Base-by-base conservation (phyloP, 2,797 vertebrate genomes). In the Pseudotriccus pelzelni region DNA sequence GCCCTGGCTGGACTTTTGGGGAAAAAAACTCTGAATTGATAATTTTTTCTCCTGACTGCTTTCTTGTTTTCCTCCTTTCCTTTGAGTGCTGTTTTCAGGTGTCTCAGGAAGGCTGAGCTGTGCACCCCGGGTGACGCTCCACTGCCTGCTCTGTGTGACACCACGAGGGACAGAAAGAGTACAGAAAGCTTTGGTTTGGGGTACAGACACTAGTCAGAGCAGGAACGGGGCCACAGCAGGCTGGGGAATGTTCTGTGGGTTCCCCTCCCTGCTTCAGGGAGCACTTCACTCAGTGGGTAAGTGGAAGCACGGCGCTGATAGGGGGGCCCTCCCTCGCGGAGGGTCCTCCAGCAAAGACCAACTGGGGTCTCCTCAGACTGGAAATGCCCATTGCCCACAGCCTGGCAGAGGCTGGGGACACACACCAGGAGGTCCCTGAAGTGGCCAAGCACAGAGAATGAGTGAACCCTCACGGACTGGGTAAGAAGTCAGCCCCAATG, bases 401-500 rank as follows among this genome's bases (percentile, higher is more conserved):
- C 14, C 34, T n/a, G 62, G 49, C 46, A 78, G 18, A 70, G 34
- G 24, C 17, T 15, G 28, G 44, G 47, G 28, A 74, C 53, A 46
- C 19, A 5, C 24, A 24, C 6, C 72, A 62, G 30, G 39, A 67
- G 16, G 46, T 2, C 36, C 15, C 36, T 50, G 14, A 43, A 32
- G 39, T 24, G 41, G 62, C 62, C 62, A 64, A 18, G 41, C 80
- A 14, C 15, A 72, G 60, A 18, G 58, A 41, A 41, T 4, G 52
- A 67, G 47, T 37, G 30, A 67, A 41, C 20, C 25, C 24, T 13
- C 34, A 8, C 24, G 44, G 39, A 39, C 34, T 50, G 70, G 19
- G 8, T 10, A 12, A 39, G 67, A 36, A 44, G 39, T 27, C 75
- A 47, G 0, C 4, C 46, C 64, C 5, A 0, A 12, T 3, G 27